A percentile compares a stretch with the other conserved stretches of the same genome.
Evolutionary conservation across 2,113 vertebrate genomes (phyloP).

Genomic region (Octodon degus): DNA sequence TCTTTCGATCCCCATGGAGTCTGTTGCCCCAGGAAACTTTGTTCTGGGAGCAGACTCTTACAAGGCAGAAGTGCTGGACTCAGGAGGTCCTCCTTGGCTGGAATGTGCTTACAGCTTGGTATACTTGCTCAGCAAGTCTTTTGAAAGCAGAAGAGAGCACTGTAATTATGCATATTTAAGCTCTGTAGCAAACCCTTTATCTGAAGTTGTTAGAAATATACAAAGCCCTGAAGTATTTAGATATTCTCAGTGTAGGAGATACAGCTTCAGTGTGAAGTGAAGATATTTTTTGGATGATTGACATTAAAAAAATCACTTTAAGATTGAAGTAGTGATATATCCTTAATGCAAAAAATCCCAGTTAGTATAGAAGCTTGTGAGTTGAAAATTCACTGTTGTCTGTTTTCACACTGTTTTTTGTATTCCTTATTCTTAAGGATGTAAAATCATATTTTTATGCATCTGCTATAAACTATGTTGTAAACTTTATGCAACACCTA

Average conservation of each 20-base stretch:
- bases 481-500: background rate
- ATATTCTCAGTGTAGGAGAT: background rate
- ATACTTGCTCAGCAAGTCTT: background rate
- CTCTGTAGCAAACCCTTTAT: background rate
- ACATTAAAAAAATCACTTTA: background rate
- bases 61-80: background rate
- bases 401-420: background rate
- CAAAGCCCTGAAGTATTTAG: background rate
- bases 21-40: constrained; percentile 45
- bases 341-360: background rate
- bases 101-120: background rate
- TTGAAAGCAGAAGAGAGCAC: background rate
- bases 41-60: constrained; percentile 19
- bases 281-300: background rate
- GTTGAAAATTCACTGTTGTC: constrained; percentile 19
- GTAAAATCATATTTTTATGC: constrained; percentile 17
- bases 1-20: constrained; percentile 35
- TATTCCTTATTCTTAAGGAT: background rate
- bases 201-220: constrained; percentile 52
- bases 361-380: background rate
- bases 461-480: background rate
- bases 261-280: background rate
- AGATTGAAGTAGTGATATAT: background rate
- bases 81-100: background rate
- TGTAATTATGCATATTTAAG: background rate